phyloP scores from a whole-genome alignment of 2,888 invertebrate species.

The Chouioia cunea region DNA sequence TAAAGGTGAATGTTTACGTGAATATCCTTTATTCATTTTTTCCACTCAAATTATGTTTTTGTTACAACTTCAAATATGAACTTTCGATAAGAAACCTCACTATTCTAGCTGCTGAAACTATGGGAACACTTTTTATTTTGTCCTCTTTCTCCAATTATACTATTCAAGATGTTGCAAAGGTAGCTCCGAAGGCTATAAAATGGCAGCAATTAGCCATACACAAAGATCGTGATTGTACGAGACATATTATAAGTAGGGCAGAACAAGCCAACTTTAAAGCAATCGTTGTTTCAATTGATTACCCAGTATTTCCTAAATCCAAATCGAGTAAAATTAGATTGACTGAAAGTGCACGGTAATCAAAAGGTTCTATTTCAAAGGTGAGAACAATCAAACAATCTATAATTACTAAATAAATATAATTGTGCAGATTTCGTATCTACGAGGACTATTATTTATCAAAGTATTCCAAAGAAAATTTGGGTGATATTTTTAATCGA shows the following conservation, averaged over 20 bases:
- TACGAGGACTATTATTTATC: conserved; percentile 74
- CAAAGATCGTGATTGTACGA: conserved; percentile 80
- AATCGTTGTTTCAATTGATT: conserved; percentile 88
- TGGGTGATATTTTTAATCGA: conserved; percentile 84
- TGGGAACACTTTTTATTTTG: conserved; percentile 82
- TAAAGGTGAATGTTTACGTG: conserved; percentile 72
- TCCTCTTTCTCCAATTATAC: conserved; percentile 83
- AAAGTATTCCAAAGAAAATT: conserved; percentile 67
- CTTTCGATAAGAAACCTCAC: not conserved
- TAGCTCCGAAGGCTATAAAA: conserved; percentile 80
- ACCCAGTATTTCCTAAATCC: conserved; percentile 76
- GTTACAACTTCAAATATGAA: not conserved
- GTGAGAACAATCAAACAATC: conserved; percentile 1
- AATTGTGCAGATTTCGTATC: conserved; percentile 80
- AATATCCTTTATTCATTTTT: not conserved
- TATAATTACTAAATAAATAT: not conserved
- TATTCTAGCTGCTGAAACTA: conserved; percentile 78
- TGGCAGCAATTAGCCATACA: conserved; percentile 96
- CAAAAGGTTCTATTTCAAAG: not conserved
- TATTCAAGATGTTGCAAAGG: conserved; percentile 85
- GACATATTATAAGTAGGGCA: conserved; percentile 79
- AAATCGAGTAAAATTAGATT: conserved; percentile 78
- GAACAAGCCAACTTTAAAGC: conserved; percentile 89
- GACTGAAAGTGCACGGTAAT: conserved; percentile 69
- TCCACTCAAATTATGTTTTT: too few relatives aligned